Conservation (phyloP, 2,797 vertebrate species). For the Synanceia verrucosa region DNA sequence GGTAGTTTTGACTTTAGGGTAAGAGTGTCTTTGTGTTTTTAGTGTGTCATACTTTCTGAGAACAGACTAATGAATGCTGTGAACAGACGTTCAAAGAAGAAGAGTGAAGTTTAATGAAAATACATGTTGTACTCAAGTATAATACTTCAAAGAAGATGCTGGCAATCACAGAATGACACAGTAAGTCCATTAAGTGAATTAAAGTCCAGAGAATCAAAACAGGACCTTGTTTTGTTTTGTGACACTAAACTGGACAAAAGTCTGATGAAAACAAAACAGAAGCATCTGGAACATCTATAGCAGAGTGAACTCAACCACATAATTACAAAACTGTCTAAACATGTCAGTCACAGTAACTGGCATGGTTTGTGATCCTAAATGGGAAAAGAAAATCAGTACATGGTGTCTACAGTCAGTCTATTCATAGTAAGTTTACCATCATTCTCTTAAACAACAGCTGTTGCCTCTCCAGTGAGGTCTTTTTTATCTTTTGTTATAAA, state of each 20-base stretch:
- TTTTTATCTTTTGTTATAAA: slow-evolving; percentile 7
- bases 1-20: background rate
- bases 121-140: too few species aligned
- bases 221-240: background rate
- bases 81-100: too few species aligned
- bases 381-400: background rate
- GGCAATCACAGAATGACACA: background rate
- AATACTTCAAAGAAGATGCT: too few species aligned
- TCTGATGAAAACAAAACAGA: background rate
- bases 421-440: background rate
- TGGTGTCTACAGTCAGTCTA: background rate
- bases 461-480: background rate
- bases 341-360: background rate
- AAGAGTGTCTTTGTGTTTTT: background rate
- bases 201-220: background rate
- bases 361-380: background rate
- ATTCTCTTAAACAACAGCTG: slow-evolving; percentile 39
- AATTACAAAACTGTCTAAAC: background rate
- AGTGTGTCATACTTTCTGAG: background rate
- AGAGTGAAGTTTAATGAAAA: too few species aligned
- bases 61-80: background rate
- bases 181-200: background rate
- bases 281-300: background rate
- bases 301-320: background rate
- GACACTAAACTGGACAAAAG: background rate